Evolutionary conservation across 2,888 invertebrate genomes (phyloP).

Genomic region (Sinelater perroti): DNA sequence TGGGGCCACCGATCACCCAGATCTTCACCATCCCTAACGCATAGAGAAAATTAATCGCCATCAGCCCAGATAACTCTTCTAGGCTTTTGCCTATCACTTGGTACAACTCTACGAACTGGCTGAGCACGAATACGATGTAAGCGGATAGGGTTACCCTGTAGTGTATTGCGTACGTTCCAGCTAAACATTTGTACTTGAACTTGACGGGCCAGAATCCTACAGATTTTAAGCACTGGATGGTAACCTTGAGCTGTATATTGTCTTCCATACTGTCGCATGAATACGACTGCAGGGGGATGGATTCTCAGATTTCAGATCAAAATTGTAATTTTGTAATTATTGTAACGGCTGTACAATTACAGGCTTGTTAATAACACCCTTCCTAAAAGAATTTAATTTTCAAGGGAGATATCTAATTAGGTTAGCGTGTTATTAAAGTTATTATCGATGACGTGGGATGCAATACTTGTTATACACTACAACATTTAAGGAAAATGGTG

Average conservation of each 20-base stretch:
- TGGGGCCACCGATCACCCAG: not conserved
- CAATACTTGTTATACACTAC: no score
- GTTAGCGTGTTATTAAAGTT: no score
- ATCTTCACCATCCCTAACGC: slow-evolving; percentile 1
- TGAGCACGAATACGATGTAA: not conserved
- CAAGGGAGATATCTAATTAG: no score
- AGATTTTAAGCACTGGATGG: not conserved
- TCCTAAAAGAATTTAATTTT: no score
- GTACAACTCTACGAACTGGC: not conserved
- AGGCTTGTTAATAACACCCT: no score
- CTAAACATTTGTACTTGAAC: not conserved
- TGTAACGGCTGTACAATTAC: no score
- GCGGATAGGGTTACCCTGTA: not conserved
- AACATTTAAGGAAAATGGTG: no score
- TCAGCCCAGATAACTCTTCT: not conserved
- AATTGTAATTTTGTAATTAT: no score
- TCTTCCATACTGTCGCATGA: not conserved
- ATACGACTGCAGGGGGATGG: no score
- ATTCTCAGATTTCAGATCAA: no score
- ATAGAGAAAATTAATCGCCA: not conserved
- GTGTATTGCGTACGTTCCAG: not conserved
- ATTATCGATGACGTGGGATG: no score
- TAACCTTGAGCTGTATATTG: not conserved
- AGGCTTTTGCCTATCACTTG: not conserved
- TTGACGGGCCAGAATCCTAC: slow-evolving; percentile 16